phyloP scores from a whole-genome alignment of 2,113 vertebrate species.

The Ornithorhynchus anatinus region DNA sequence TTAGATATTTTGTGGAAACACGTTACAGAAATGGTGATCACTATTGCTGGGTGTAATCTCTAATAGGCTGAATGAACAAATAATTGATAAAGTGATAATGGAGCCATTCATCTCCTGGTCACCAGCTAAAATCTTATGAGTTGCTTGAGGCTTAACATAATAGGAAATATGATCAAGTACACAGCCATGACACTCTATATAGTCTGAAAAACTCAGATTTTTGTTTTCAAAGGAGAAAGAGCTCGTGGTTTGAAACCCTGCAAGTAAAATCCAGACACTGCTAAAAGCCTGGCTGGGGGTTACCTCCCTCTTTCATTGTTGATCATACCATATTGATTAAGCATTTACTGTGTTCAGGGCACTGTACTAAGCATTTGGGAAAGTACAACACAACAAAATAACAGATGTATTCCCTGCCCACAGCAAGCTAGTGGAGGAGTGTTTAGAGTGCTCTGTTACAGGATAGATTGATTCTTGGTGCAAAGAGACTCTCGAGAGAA shows the following conservation, averaged over 20 bases:
- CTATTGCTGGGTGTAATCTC: neutral
- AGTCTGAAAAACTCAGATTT: neutral
- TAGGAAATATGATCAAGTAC: slow-evolving; percentile 20
- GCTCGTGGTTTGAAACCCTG: neutral
- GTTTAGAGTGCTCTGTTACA: no score
- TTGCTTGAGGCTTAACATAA: slow-evolving; percentile 21
- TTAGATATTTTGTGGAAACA: neutral
- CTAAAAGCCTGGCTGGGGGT: no score
- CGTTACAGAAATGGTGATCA: neutral
- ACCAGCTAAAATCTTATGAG: slow-evolving; percentile 9
- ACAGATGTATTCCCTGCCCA: no score
- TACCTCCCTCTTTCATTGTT: neutral
- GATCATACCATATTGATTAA: no score
- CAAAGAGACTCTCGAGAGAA: no score
- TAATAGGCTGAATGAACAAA: neutral
- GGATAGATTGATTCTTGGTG: no score
- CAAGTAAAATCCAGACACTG: neutral
- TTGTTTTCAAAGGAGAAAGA: slow-evolving; percentile 13
- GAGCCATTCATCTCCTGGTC: neutral
- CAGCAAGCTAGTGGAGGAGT: no score
- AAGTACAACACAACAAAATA: neutral
- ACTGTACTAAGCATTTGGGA: no score
- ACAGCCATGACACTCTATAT: neutral
- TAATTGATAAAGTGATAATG: slow-evolving; percentile 13
- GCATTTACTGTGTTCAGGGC: no score